Percentiles rank a stretch among this genome's conserved stretches.
Conservation (phyloP, 92 coral and sea anemone species). For the Nematostella vectensis region DNA sequence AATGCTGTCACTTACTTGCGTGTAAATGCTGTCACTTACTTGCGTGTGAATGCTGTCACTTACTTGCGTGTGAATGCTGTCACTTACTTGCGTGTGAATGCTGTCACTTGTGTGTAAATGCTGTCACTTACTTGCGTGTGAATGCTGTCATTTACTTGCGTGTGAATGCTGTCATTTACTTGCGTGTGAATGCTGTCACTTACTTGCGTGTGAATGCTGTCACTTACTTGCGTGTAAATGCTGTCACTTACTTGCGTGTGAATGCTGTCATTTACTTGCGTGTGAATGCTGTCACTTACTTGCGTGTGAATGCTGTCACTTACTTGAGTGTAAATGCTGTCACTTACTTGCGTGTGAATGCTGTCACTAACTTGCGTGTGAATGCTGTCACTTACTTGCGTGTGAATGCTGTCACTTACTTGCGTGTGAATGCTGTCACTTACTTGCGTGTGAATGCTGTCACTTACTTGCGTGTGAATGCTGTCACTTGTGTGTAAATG, state of each 20-base stretch:
- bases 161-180: slow-evolving; percentile 23
- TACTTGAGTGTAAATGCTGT: slow-evolving; percentile 72
- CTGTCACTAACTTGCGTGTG: slow-evolving; percentile 44
- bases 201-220: not conserved
- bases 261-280: slow-evolving; percentile 38
- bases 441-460: not conserved
- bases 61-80: slow-evolving; percentile 69
- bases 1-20: slow-evolving; percentile 39
- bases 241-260: slow-evolving; percentile 12
- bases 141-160: slow-evolving; percentile 39
- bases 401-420: slow-evolving; percentile 24
- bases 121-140: slow-evolving; percentile 45
- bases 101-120: not conserved
- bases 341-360: not conserved
- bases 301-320: slow-evolving; percentile 3
- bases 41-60: slow-evolving; percentile 3
- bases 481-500: too few relatives aligned
- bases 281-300: slow-evolving; percentile 45
- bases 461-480: slow-evolving; percentile 64
- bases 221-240: slow-evolving; percentile 64
- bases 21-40: slow-evolving; percentile 44
- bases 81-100: too few relatives aligned
- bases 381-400: slow-evolving; percentile 40
- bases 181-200: slow-evolving; percentile 60
- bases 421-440: slow-evolving; percentile 60